Evolutionary conservation across 2,797 vertebrate species (phyloP).

Genomic region (Pygocentrus nattereri): DNA sequence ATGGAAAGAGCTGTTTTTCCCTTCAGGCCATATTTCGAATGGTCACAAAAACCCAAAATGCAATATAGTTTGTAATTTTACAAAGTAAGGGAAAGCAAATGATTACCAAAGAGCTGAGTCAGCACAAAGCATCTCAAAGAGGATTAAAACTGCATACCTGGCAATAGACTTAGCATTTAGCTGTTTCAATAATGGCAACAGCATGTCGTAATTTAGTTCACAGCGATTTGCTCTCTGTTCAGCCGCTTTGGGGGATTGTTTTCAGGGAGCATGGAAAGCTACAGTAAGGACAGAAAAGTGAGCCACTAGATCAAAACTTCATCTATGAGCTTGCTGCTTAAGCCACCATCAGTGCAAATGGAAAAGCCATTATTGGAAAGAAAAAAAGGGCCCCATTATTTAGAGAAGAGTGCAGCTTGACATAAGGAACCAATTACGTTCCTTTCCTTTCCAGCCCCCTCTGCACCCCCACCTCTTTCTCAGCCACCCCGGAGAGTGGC

Average conservation of each 20-base stretch:
- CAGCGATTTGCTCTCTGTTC: background rate
- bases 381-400: conserved; percentile 77
- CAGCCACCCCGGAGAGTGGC: conserved; percentile 44
- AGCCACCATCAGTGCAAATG: conserved; percentile 58
- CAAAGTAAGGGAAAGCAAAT: background rate
- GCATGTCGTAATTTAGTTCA: background rate
- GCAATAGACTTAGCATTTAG: background rate
- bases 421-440: conserved; percentile 83
- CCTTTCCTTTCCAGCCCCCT: conserved; percentile 40
- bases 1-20: conserved; percentile 44
- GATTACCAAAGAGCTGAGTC: background rate
- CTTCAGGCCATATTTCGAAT: background rate
- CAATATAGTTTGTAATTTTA: background rate
- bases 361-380: conserved; percentile 78
- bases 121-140: conserved; percentile 1
- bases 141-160: conserved; percentile 2
- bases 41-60: background rate
- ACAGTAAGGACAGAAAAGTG: conserved; percentile 13
- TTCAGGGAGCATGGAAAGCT: background rate
- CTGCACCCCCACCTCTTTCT: conserved; percentile 42
- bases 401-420: conserved; percentile 74
- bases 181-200: background rate
- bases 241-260: conserved; percentile 8
- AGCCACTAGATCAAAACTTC: conserved; percentile 43
- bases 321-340: conserved; percentile 34